These are phyloP conservation scores for Peromyscus maniculatus DNA, from an alignment of 2,113 vertebrate species.

Conservation along the genomic window DNA sequence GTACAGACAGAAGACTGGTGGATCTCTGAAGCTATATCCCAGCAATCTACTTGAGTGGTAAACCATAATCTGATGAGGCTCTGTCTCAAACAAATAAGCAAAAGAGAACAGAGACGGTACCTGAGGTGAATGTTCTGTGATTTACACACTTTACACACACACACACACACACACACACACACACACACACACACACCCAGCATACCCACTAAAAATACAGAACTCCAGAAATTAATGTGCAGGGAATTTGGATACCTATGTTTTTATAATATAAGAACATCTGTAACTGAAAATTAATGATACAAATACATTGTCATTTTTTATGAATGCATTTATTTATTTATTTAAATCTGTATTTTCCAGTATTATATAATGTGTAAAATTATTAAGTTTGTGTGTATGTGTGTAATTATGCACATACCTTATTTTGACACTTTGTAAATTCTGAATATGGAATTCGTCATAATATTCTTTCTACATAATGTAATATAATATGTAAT, in stretches of 20 bases:
- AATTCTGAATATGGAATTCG: neutral
- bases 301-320: neutral
- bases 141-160: neutral
- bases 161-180: neutral
- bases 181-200: neutral
- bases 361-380: neutral
- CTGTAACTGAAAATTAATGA: neutral
- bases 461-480: neutral
- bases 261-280: neutral
- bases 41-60: neutral
- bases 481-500: neutral
- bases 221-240: neutral
- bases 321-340: neutral
- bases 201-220: neutral
- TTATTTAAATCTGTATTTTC: neutral
- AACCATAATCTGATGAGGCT: neutral
- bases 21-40: accelerated
- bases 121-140: neutral
- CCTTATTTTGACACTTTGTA: neutral
- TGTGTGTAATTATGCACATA: neutral
- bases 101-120: neutral
- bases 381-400: neutral
- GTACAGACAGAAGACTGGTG: no score
- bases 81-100: neutral
- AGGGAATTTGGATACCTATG: neutral